Evolutionary conservation across 2,113 vertebrate species (phyloP).

Genomic region (Rhea americana): DNA sequence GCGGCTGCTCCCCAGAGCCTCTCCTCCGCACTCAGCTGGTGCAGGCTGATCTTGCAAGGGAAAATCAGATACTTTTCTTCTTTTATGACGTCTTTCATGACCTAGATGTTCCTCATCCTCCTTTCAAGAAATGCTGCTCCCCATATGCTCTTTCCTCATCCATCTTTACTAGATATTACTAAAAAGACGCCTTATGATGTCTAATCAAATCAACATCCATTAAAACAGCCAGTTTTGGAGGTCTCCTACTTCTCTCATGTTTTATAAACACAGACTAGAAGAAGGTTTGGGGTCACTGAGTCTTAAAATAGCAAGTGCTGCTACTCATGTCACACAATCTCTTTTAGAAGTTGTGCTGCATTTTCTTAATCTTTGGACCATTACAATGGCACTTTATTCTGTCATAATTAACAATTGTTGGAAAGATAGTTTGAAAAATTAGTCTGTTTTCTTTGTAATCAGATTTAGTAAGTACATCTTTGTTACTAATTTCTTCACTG

Average conservation of each 20-base stretch:
- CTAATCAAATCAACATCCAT: background rate
- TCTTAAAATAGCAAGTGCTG: background rate
- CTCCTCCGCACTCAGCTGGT: background rate
- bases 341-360: background rate
- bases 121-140: background rate
- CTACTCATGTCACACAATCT: background rate
- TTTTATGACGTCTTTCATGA: background rate
- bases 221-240: background rate
- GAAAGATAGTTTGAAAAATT: background rate
- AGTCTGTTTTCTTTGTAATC: background rate
- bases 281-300: background rate
- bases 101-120: background rate
- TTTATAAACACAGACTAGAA: background rate
- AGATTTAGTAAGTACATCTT: background rate
- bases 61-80: background rate
- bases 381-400: background rate
- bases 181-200: background rate
- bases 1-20: background rate
- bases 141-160: background rate
- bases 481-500: background rate
- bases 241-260: background rate
- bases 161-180: accelerated
- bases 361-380: background rate
- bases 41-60: background rate
- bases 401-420: background rate